A percentile compares a stretch with the other conserved stretches of the same genome.
phyloP scores from a whole-genome alignment of 2,113 vertebrate species.

The Pantherophis guttatus region DNA sequence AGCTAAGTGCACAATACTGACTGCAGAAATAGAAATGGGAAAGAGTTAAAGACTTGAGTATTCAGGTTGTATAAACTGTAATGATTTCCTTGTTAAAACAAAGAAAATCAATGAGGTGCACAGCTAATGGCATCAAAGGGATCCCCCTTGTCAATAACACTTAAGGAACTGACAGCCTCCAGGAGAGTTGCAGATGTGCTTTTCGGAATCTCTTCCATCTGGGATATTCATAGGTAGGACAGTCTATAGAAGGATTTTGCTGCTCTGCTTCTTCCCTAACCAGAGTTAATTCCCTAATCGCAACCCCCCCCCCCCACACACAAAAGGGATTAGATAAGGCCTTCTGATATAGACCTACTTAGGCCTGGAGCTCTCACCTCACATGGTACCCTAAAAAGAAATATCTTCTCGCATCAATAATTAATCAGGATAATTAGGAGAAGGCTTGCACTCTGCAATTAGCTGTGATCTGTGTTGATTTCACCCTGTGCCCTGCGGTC shows the following conservation, averaged over 20 bases:
- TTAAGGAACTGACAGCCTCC: conserved; percentile 29
- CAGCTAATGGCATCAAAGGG: conserved; percentile 22
- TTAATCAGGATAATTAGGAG: conserved; percentile 82
- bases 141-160: conserved; percentile 38
- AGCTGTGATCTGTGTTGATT: conserved; percentile 64
- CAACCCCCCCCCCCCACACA: background rate
- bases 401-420: conserved; percentile 70
- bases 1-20: background rate
- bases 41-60: background rate
- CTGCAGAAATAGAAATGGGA: background rate
- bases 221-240: conserved; percentile 9
- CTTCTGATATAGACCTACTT: conserved; percentile 14
- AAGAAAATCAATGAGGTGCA: conserved; percentile 29
- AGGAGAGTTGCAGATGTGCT: conserved; percentile 17
- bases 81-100: conserved; percentile 52
- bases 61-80: conserved; percentile 25
- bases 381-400: conserved; percentile 56
- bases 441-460: conserved; percentile 73
- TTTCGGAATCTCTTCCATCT: background rate
- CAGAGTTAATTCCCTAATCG: conserved; percentile 6
- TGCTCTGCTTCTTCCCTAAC: background rate
- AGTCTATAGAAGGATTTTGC: rapidly evolving
- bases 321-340: background rate
- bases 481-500: conserved; percentile 40
- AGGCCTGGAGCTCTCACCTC: conserved; percentile 26